Evolutionary conservation across 2,797 vertebrate species (phyloP), one percentile per base, ranked within the genome.

Genomic region (Antrozous pallidus): DNA sequence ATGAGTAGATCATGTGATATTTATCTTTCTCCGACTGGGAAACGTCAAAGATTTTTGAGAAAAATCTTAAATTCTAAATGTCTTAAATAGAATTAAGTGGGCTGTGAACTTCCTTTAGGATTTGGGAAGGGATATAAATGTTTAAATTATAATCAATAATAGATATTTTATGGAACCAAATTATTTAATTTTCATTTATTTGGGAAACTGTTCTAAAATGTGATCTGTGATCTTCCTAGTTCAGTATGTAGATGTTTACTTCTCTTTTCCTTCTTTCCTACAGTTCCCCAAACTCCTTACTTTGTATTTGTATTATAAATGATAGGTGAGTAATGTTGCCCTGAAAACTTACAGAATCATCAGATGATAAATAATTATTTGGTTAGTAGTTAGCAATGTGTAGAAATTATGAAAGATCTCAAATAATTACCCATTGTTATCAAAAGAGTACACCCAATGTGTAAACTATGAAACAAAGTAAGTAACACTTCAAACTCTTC

Each of bases 1-100:
- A 58, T 61, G 58, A 61, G 58, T 61, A 61, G 28, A 61, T 61
- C 58, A 61, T 61, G 58, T 61, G 58, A 61, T 61, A 61, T 31
- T 61, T 61, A 61, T 3, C 28, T 61, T 61, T 61, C 28, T 61
- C 28, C 1, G 6, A 61, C 5, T 61, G 58, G 13, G n/a, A 91
- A 91, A 88, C 49, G 5, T 77, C 20, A 65, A 38, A 42, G 24
- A 51, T 38, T 93, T 74, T 61, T 93, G 22, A 56, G 22, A 86
- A 90, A 83, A 83, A 49, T 18, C 47, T 91, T 90, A 88, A 82
- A 67, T 79, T 49, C n/a, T 40, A 79, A 85, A 69, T 67, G 47
- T 36, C 28, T 51, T 70, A 86, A 54, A 81, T 28, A 82, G 22
- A 91, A 58, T 18, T 65, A 16, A 78, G 54, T 51, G 87, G 49